phyloP scores from a whole-genome alignment of 2,797 vertebrate genomes.

The Chanos chanos region DNA sequence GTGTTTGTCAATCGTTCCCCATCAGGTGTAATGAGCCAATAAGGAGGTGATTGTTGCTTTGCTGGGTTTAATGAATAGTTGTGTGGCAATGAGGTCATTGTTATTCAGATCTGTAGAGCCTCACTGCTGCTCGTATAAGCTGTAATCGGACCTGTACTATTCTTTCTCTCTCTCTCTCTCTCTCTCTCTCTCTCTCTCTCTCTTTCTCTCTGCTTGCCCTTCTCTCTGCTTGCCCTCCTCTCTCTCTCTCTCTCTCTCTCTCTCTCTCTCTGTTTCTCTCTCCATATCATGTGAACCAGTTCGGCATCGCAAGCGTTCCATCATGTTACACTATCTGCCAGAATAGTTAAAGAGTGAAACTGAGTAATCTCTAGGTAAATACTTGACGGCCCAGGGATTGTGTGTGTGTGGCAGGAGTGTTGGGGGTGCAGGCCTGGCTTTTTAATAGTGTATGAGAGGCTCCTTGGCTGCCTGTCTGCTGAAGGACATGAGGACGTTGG shows the following conservation, averaged over 20 bases:
- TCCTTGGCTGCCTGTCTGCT: slow-evolving; percentile 2
- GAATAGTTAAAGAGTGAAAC: slow-evolving; percentile 3
- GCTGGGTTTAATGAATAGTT: too few species aligned
- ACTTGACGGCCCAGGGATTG: not conserved
- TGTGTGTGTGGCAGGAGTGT: not conserved
- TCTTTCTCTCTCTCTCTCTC: too few species aligned
- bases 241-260: not conserved
- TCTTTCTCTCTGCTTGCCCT: too few species aligned
- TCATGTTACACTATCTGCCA: not conserved
- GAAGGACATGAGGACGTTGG: slow-evolving; percentile 27
- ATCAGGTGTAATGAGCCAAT: too few species aligned
- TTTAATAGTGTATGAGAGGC: slow-evolving; percentile 25
- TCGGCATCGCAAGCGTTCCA: not conserved
- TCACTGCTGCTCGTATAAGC: too few species aligned
- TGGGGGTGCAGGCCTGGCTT: slow-evolving; percentile 3
- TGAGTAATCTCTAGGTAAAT: not conserved
- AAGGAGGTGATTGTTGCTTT: too few species aligned
- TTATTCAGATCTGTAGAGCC: too few species aligned
- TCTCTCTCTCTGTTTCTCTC: not conserved
- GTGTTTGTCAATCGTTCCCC: too few species aligned
- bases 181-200: too few species aligned
- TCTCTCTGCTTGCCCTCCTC: too few species aligned
- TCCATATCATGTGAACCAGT: not conserved
- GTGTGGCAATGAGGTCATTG: too few species aligned
- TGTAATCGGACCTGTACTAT: too few species aligned